A percentile compares a stretch with the other conserved stretches of the same genome.
phyloP scores from a whole-genome alignment of 2,888 invertebrate genomes.

The Chaitophorus viminalis region DNA sequence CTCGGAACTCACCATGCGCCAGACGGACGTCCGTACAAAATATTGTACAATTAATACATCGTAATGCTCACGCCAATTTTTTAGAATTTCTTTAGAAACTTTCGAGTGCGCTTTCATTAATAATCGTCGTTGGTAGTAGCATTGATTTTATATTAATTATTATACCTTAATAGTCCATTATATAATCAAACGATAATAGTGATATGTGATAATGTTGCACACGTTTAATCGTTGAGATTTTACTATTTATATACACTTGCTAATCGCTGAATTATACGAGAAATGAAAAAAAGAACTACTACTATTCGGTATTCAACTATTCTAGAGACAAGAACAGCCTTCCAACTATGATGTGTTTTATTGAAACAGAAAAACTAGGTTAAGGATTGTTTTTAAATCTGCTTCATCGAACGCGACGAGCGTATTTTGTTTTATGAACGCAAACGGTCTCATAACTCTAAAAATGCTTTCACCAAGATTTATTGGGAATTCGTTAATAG shows the following conservation, averaged over 20 bases:
- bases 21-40: no score
- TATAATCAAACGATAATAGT: neutral
- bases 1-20: no score
- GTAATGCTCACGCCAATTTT: neutral
- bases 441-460: neutral
- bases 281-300: neutral
- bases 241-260: neutral
- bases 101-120: neutral
- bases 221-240: neutral
- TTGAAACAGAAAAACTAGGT: constrained; percentile 39
- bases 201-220: neutral
- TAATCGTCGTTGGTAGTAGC: no score
- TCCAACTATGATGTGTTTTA: constrained; percentile 21
- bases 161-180: no score
- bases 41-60: no score
- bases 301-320: neutral
- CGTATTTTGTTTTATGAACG: neutral
- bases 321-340: neutral
- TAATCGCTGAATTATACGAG: constrained; percentile 15
- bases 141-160: no score
- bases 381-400: constrained; percentile 36
- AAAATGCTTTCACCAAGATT: neutral
- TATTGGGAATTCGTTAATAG: neutral
- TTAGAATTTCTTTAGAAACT: no score
- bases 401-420: neutral